A percentile compares a stretch with the other conserved stretches of the same genome.
Conservation (phyloP, 2,797 vertebrate genomes). For the Malacoctenus gilli region DNA sequence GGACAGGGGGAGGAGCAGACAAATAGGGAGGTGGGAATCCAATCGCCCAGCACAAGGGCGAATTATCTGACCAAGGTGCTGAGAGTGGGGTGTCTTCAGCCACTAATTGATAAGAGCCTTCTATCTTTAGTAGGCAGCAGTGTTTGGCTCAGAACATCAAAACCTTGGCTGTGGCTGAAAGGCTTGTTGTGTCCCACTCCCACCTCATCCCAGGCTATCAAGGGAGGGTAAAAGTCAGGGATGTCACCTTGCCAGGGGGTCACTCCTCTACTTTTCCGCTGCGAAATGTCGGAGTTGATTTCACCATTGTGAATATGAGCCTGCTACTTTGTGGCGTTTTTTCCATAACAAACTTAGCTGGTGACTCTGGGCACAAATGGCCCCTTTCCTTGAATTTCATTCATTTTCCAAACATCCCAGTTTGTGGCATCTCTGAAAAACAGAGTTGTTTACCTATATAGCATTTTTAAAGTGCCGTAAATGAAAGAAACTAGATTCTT, state of each 20-base stretch:
- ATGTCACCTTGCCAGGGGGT: constrained; percentile 76
- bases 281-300: constrained; percentile 50
- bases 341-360: constrained; percentile 11
- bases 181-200: constrained; percentile 68
- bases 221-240: constrained; percentile 67
- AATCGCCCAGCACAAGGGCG: constrained; percentile 75
- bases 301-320: no score
- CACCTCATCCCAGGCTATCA: constrained; percentile 52
- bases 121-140: constrained; percentile 82
- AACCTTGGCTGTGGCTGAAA: constrained; percentile 80
- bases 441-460: no score
- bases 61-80: constrained; percentile 83
- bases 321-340: constrained; percentile 16
- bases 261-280: constrained; percentile 62
- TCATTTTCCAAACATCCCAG: no score
- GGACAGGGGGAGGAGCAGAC: constrained; percentile 69
- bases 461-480: no score
- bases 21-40: constrained; percentile 75
- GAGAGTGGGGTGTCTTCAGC: constrained; percentile 76
- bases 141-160: constrained; percentile 80
- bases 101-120: constrained; percentile 84
- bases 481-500: no score
- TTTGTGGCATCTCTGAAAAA: no score
- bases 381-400: no score
- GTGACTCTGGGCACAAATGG: neutral